Evolutionary conservation across 2,888 invertebrate species (phyloP), one percentile per base, ranked within the genome.

Genomic region (Carpatolechia fugitivella): DNA sequence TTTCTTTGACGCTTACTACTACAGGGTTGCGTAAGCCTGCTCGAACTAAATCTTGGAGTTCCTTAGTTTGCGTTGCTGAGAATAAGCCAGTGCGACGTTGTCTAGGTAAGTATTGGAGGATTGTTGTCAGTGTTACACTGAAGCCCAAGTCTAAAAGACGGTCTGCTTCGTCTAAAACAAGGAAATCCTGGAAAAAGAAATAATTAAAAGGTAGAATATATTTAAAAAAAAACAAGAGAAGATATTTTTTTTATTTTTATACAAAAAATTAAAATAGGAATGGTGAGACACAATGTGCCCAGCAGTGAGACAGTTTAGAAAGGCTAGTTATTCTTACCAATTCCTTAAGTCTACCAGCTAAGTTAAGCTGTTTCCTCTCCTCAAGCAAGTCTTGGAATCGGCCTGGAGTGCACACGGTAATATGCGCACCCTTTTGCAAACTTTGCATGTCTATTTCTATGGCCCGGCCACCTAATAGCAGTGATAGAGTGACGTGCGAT

Each of bases 21-120:
- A 98, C 96, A 0, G 99, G 99, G 88, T 99, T 99, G 62, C 99
- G 90, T 5, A 99, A 85, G 0, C 99, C 99, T 2, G 99, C 99
- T 66, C 98, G 91, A 51, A 99, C 96, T 11, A 99, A 85, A 69
- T 97, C 95, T 60, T 97, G 94, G 0, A 99, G 92, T 82, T 98
- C 97, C 72, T 97, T 97, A 0, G 99, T 99, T 87, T 99, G 99
- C 1, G 99, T 99, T 0, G 99, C 99, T 0, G 99, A 99, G 89
- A 99, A 99, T n/a, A 99, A 91, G 0, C 99, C 98, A 0, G 99
- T 99, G 64, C 99, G 92, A 30, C 99, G 91, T 74, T 98, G 97
- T 33, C 98, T 94, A 0, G 99, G 99, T 36, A 99, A 83, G 81
- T 95, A 96, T 63, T 95, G 94, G 3, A 99, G 91, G 65, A 99